These are phyloP conservation scores for Drosophila nr. fundita DNA, from an alignment of 2,888 invertebrate genomes.

Conservation along the genomic window DNA sequence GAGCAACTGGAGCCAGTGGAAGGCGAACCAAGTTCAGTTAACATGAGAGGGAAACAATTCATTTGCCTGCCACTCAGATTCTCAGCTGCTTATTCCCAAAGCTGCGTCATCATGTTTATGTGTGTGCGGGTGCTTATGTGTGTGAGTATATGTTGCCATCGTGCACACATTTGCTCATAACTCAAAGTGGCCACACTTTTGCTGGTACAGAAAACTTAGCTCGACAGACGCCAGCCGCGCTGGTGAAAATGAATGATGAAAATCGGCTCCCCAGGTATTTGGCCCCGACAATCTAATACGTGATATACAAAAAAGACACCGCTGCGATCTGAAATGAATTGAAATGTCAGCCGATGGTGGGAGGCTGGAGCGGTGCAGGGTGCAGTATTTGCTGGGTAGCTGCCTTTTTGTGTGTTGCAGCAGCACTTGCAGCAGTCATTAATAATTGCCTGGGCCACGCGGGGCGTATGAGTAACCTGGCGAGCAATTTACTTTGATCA, in stretches of 20 bases:
- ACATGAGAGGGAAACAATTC: slow-evolving; percentile 53
- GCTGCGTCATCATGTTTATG: slow-evolving; percentile 56
- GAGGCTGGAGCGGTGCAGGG: too few species aligned
- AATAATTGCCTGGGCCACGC: slow-evolving; percentile 64
- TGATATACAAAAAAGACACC: slow-evolving; percentile 41
- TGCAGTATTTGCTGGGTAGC: background rate
- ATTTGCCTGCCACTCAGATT: slow-evolving; percentile 64
- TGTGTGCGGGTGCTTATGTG: background rate
- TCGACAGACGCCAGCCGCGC: slow-evolving; percentile 36
- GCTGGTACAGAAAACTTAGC: slow-evolving; percentile 53
- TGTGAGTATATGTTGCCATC: slow-evolving; percentile 4
- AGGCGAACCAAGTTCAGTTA: slow-evolving; percentile 39
- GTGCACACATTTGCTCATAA: slow-evolving; percentile 60
- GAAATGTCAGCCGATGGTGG: slow-evolving; percentile 58
- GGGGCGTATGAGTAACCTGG: slow-evolving; percentile 55
- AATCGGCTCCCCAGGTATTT: slow-evolving; percentile 71
- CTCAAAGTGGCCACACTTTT: slow-evolving; percentile 67
- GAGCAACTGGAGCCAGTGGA: slow-evolving; percentile 4
- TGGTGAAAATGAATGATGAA: slow-evolving; percentile 72
- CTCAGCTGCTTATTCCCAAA: slow-evolving; percentile 65
- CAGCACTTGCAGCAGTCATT: slow-evolving; percentile 53
- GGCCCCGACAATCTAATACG: slow-evolving; percentile 57
- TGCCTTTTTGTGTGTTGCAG: slow-evolving; percentile 25
- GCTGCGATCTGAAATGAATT: slow-evolving; percentile 51
- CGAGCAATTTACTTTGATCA: slow-evolving; percentile 62